These are phyloP conservation scores for Stercorarius parasiticus DNA, from an alignment of 2,113 vertebrate species.

Conservation along the genomic window DNA sequence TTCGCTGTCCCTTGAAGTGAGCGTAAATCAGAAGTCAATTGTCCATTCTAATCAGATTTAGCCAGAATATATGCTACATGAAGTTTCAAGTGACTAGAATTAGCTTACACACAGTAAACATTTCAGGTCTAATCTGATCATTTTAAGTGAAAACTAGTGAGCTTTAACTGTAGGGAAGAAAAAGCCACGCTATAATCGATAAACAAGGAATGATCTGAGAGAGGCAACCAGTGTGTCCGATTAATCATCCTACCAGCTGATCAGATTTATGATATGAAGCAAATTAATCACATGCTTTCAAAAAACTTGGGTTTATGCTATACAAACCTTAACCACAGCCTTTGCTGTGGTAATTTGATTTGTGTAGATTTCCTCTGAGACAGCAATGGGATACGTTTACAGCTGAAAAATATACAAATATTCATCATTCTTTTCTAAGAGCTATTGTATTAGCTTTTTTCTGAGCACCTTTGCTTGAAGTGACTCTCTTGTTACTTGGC, in stretches of 20 bases:
- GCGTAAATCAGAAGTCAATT: conserved; percentile 63
- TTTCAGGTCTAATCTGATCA: conserved; percentile 64
- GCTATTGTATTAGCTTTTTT: not conserved
- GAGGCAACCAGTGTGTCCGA: not conserved
- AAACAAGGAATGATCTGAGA: not conserved
- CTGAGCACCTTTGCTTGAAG: not conserved
- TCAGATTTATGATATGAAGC: not conserved
- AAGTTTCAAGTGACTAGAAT: conserved; percentile 61
- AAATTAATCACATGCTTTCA: not conserved
- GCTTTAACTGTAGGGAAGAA: not conserved
- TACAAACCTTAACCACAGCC: not conserved
- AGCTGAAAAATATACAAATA: conserved; percentile 15
- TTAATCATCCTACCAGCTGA: conserved; percentile 22
- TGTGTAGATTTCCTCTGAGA: conserved; percentile 12
- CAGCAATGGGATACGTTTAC: not conserved
- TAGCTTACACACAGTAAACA: conserved; percentile 65
- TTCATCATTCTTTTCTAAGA: not conserved
- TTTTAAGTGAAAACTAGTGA: conserved; percentile 53
- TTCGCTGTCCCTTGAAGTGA: conserved; percentile 21
- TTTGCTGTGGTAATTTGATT: conserved; percentile 3
- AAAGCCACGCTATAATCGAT: not conserved
- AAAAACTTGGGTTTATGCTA: not conserved
- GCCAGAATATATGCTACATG: not conserved
- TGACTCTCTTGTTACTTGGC: not conserved
- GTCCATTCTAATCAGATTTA: conserved; percentile 59